Evolutionary conservation across 2,888 invertebrate species (phyloP), one percentile per base, ranked within the genome.

Genomic region (Hofmannophila pseudospretella): DNA sequence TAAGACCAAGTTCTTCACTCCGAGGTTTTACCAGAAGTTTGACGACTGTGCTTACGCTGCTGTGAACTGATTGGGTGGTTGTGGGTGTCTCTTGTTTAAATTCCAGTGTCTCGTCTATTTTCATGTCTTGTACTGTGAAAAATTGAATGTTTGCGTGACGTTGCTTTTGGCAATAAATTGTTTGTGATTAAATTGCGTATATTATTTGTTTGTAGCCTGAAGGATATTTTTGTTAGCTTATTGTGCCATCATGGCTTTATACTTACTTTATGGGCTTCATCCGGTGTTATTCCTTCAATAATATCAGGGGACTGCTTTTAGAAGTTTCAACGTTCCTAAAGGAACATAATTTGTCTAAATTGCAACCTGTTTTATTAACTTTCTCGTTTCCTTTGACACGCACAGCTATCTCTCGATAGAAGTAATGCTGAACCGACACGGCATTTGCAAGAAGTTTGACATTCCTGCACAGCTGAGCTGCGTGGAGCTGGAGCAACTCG

Each of bases 41-140:
- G 64, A 75, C 13, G 84, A 85, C 29, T 81, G 79, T 39, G 80
- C 81, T 2, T 79, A 79, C 37, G 60, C 45, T 64, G 27, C 3
- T 34, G 32, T 44, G 13, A 32, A 9, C 10, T 32, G 25, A 30
- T 9, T 16, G n/a, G 14, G 14, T 27, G 9, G n/a, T 33, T 11
- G 4, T 10, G 27, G 12, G 12, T 27, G 27, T 11, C 7, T 27
- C 12, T 12, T 27, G 27, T 27, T 27, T 11, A 13, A 32, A 41
- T 43, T 31, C 31, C 10, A 19, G 10, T 30, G 29, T 27, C 9
- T 10, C 10, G 7, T 27, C n/a, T n/a, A n/a, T n/a, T n/a, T n/a
- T n/a, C 10, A 11, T 11, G n/a, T n/a, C n/a, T n/a, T 11, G 10
- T 10, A 10, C 4, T 11, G 4, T 27, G 10, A 4, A 27, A 27